These are phyloP conservation scores for Corydoras maculifer DNA, from an alignment of 2,113 vertebrate species.

Conservation along the genomic window DNA sequence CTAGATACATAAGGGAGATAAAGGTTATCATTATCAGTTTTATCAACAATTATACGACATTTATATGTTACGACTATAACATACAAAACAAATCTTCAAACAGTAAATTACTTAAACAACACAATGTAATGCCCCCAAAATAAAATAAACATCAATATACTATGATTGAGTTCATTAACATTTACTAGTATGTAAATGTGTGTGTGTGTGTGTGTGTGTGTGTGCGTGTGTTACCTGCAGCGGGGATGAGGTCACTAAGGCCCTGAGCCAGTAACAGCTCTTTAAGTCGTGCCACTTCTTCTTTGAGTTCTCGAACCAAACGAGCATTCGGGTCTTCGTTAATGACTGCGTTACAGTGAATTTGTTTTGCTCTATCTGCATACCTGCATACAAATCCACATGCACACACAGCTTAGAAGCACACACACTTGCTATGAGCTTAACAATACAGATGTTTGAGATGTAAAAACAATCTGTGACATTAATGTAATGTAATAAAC, in stretches of 20 bases:
- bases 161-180: too few species aligned
- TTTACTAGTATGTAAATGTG: background rate
- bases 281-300: slow-evolving; percentile 84
- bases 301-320: slow-evolving; percentile 86
- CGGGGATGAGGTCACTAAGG: slow-evolving; percentile 64
- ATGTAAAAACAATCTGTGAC: too few species aligned
- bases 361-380: slow-evolving; percentile 88
- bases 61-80: too few species aligned
- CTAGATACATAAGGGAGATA: background rate
- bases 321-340: slow-evolving; percentile 91
- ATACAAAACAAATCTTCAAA: too few species aligned
- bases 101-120: too few species aligned
- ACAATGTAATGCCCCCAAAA: too few species aligned
- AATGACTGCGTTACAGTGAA: slow-evolving; percentile 87
- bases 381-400: slow-evolving; percentile 66
- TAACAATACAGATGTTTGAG: too few species aligned
- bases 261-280: slow-evolving; percentile 84
- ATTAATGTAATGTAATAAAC: too few species aligned
- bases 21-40: too few species aligned
- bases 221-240: slow-evolving; percentile 42
- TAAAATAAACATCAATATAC: too few species aligned
- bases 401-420: background rate
- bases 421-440: background rate
- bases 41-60: too few species aligned
- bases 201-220: too few species aligned